A percentile compares a stretch with the other conserved stretches of the same genome.
These are phyloP conservation scores for Sinella curviseta DNA, from an alignment of 1,140 invertebrate genomes.

Conservation along the genomic window DNA sequence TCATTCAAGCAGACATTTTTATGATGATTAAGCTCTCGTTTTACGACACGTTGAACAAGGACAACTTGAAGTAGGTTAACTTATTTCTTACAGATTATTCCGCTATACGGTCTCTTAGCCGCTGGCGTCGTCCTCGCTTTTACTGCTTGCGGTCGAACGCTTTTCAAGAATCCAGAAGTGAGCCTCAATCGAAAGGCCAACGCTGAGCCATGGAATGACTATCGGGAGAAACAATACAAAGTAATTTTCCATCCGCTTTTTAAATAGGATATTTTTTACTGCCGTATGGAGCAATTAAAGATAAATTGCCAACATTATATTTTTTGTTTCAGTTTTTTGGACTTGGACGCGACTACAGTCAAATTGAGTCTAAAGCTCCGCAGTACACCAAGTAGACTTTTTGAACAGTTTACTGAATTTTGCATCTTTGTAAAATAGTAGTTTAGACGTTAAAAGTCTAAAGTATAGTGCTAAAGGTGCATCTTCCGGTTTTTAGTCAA, in stretches of 20 bases:
- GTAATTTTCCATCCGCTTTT: too few relatives aligned
- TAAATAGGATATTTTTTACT: too few relatives aligned
- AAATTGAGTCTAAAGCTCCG: background rate
- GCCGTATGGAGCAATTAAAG: too few relatives aligned
- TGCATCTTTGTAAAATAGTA: too few relatives aligned
- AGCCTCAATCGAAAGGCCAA: constrained; percentile 70
- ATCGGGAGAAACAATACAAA: constrained; percentile 76
- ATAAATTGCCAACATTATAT: background rate
- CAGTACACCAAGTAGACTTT: background rate
- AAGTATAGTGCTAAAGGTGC: too few relatives aligned
- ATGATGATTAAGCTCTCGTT: too few relatives aligned
- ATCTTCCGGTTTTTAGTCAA: too few relatives aligned
- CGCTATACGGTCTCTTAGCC: background rate
- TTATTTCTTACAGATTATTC: constrained; percentile 14
- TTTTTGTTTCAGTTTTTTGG: constrained; percentile 15
- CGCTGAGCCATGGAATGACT: constrained; percentile 76
- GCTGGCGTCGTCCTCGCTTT: constrained; percentile 22
- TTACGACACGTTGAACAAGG: too few relatives aligned
- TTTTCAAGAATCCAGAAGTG: constrained; percentile 71
- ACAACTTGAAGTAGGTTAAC: constrained; percentile 22
- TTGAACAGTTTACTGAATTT: too few relatives aligned
- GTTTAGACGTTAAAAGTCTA: too few relatives aligned
- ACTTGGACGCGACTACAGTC: background rate
- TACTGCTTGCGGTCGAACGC: constrained; percentile 63
- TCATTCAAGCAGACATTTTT: too few relatives aligned